Percentiles rank a stretch among this genome's conserved stretches.
These are phyloP conservation scores for Montipora efflorescens DNA, from an alignment of 64 coral and sea anemone genomes.

Conservation along the genomic window DNA sequence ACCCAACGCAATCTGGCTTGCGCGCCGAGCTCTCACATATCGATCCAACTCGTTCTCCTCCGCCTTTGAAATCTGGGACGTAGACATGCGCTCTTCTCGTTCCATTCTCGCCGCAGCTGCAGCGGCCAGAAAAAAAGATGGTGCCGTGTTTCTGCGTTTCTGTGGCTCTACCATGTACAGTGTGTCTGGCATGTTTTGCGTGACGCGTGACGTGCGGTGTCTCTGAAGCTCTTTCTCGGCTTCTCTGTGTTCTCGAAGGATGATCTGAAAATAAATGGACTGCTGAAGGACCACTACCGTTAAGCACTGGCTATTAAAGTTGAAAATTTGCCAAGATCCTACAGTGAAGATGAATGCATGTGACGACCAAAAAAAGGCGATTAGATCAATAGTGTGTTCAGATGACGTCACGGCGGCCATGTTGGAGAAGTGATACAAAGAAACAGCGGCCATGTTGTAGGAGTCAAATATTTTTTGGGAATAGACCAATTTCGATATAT, in stretches of 20 bases:
- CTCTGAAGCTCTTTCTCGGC: slow-evolving; percentile 79
- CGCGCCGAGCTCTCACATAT: slow-evolving; percentile 7
- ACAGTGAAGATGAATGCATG: too few species aligned
- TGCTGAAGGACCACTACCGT: not conserved
- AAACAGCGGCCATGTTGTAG: too few species aligned
- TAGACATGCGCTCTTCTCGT: not conserved
- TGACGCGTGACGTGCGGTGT: slow-evolving; percentile 79
- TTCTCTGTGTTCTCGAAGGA: slow-evolving; percentile 85
- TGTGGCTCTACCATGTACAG: slow-evolving; percentile 74
- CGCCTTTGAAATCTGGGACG: not conserved
- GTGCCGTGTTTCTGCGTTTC: slow-evolving; percentile 28
- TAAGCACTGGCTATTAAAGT: not conserved
- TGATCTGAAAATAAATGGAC: slow-evolving; percentile 44
- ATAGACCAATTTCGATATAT: too few species aligned
- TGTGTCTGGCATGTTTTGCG: slow-evolving; percentile 87
- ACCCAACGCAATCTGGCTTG: not conserved
- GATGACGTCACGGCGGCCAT: too few species aligned
- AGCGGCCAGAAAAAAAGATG: not conserved
- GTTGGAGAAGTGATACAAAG: too few species aligned
- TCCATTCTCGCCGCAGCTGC: not conserved
- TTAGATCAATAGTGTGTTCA: too few species aligned
- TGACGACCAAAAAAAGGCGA: too few species aligned
- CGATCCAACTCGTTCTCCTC: slow-evolving; percentile 19
- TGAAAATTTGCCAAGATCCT: too few species aligned
- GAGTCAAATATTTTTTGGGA: too few species aligned